Evolutionary conservation across 1,140 invertebrate genomes (phyloP).

Genomic region (Galleria mellonella): DNA sequence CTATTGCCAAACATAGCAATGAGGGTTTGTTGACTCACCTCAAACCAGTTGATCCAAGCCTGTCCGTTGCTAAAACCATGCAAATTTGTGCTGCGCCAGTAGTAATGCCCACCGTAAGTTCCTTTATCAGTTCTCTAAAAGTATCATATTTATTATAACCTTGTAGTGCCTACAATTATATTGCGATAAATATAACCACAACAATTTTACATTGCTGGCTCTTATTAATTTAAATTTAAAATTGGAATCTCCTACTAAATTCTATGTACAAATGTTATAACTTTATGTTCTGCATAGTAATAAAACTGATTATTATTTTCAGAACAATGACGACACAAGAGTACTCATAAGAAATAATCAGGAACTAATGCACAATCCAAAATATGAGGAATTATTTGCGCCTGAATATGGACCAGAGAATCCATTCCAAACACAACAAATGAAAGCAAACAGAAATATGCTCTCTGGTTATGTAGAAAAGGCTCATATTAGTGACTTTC

Average conservation of each 20-base stretch:
- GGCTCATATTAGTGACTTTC: slow-evolving; percentile 96
- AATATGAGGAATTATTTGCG: slow-evolving; percentile 96
- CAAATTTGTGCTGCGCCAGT: slow-evolving; percentile 86
- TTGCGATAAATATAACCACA: too few relatives aligned
- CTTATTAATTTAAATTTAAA: too few relatives aligned
- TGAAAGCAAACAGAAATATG: slow-evolving; percentile 91
- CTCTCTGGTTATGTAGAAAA: slow-evolving; percentile 96
- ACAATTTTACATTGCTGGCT: too few relatives aligned
- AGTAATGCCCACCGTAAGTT: slow-evolving; percentile 83
- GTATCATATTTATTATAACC: too few relatives aligned
- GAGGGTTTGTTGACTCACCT: slow-evolving; percentile 72
- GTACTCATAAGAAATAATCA: slow-evolving; percentile 76
- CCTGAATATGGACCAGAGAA: slow-evolving; percentile 90
- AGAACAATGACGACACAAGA: slow-evolving; percentile 61
- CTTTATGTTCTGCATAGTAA: too few relatives aligned
- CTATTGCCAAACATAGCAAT: slow-evolving; percentile 45
- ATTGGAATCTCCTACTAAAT: too few relatives aligned
- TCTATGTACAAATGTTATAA: too few relatives aligned
- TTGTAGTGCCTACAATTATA: too few relatives aligned
- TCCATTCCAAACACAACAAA: slow-evolving; percentile 92
- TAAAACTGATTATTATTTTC: slow-evolving; percentile 14
- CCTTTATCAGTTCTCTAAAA: slow-evolving; percentile 5
- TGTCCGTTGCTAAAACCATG: slow-evolving; percentile 74
- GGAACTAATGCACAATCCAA: slow-evolving; percentile 94
- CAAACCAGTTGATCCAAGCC: slow-evolving; percentile 69